Percentiles rank a stretch among this genome's conserved stretches.
phyloP scores from a whole-genome alignment of 2,797 vertebrate genomes.

The Fundulus diaphanus region DNA sequence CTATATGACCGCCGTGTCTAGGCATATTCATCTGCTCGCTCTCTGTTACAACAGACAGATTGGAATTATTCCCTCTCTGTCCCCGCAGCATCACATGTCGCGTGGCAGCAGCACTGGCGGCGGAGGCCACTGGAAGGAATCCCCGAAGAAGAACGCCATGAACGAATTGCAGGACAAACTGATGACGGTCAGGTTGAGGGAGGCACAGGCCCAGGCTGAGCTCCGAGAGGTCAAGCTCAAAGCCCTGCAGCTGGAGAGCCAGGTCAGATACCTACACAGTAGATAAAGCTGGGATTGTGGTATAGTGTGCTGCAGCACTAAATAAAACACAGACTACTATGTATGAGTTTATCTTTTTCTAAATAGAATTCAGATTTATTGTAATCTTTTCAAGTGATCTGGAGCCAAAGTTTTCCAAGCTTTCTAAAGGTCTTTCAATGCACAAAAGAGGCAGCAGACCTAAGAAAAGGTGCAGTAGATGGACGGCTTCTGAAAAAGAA shows the following conservation, averaged over 20 bases:
- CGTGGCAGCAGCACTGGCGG: constrained; percentile 83
- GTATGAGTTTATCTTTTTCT: background rate
- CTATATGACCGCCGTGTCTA: no score
- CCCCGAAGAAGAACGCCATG: constrained; percentile 89
- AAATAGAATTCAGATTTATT: background rate
- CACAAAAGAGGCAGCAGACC: background rate
- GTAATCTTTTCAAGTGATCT: background rate
- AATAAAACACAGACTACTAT: background rate
- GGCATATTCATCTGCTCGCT: background rate
- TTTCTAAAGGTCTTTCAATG: background rate
- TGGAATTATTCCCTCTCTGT: constrained; percentile 5
- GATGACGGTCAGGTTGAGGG: constrained; percentile 89
- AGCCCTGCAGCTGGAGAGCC: constrained; percentile 91
- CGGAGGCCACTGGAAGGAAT: constrained; percentile 93
- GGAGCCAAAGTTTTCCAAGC: background rate
- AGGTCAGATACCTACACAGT: constrained; percentile 78
- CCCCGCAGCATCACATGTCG: constrained; percentile 83
- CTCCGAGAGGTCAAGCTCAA: constrained; percentile 90
- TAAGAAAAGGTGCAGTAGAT: background rate
- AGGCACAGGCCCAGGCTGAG: constrained; percentile 92
- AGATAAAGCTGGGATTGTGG: background rate
- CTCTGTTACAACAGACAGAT: background rate
- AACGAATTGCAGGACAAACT: constrained; percentile 93
- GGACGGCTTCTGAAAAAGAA: background rate
- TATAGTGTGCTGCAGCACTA: background rate